These are phyloP conservation scores for Drosophila bipectinata DNA, from an alignment of 1,140 invertebrate genomes.

Conservation along the genomic window DNA sequence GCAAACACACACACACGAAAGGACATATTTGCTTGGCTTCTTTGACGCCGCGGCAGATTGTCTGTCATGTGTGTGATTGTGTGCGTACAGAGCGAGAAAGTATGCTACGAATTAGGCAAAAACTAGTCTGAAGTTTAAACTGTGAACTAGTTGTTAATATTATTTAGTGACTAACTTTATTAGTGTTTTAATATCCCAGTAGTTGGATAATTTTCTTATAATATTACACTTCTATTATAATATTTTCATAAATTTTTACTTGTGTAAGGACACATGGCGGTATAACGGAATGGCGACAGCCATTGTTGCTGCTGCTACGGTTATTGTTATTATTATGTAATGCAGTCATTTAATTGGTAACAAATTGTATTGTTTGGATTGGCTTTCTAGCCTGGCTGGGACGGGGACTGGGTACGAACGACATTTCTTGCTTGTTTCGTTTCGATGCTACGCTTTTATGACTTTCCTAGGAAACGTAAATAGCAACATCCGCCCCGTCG, in stretches of 20 bases:
- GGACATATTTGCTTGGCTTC: conserved; percentile 68
- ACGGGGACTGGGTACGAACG: conserved; percentile 4
- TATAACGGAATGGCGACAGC: conserved; percentile 20
- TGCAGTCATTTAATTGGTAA: conserved; percentile 81
- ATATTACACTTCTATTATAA: neutral
- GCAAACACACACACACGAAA: conserved; percentile 18
- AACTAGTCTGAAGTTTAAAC: no score
- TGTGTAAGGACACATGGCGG: conserved; percentile 21
- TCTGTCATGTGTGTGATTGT: conserved; percentile 37
- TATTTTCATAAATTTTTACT: neutral
- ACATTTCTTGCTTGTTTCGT: conserved; percentile 58
- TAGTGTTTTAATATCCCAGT: no score
- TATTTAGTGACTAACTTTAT: no score
- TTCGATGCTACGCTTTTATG: conserved; percentile 72
- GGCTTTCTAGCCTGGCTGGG: conserved; percentile 12
- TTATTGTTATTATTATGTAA: conserved; percentile 78
- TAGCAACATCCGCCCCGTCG: conserved; percentile 2
- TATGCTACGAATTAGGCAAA: neutral
- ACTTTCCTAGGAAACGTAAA: conserved; percentile 70
- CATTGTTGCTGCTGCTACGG: conserved; percentile 38
- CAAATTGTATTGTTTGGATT: conserved; percentile 80
- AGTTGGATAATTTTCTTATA: no score
- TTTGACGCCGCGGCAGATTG: conserved; percentile 53
- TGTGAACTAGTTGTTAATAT: no score
- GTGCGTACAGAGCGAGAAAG: conserved; percentile 19